Conservation (phyloP, 2,888 invertebrate genomes). For the Apodemia duryi region DNA sequence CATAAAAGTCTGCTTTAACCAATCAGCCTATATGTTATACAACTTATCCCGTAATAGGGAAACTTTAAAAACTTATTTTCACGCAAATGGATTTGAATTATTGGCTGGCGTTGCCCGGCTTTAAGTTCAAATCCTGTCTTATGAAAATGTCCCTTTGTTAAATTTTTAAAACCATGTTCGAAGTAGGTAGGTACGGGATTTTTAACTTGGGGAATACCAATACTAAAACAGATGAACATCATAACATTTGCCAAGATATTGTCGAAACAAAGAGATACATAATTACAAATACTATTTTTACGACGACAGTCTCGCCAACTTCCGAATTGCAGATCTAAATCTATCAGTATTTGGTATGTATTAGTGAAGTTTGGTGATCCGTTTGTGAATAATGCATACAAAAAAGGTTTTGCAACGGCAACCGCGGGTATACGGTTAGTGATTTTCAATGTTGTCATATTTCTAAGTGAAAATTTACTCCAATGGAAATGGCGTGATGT, state of each 20-base stretch:
- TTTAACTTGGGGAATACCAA: too few species aligned
- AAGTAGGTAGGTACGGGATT: too few species aligned
- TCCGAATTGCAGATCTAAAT: slow-evolving; percentile 7
- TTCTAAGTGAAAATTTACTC: background rate
- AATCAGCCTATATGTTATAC: too few species aligned
- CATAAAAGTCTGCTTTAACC: too few species aligned
- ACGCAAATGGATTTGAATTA: too few species aligned
- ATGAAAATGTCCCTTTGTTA: too few species aligned
- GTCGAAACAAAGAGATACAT: background rate
- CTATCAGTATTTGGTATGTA: slow-evolving; percentile 13
- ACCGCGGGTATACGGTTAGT: slow-evolving; percentile 29
- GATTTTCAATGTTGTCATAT: background rate
- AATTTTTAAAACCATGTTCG: too few species aligned
- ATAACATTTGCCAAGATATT: slow-evolving; percentile 7
- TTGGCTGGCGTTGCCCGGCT: too few species aligned
- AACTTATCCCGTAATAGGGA: too few species aligned
- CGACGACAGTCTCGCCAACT: slow-evolving; percentile 18
- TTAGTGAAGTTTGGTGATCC: slow-evolving; percentile 14
- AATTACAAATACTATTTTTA: slow-evolving; percentile 19
- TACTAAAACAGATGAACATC: background rate
- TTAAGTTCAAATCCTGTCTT: too few species aligned
- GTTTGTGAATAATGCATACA: slow-evolving; percentile 24
- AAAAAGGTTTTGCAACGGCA: slow-evolving; percentile 32
- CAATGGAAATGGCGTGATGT: background rate
- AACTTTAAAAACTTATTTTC: too few species aligned